Conservation (phyloP, 2,113 vertebrate species). For the Oncorhynchus tshawytscha region DNA sequence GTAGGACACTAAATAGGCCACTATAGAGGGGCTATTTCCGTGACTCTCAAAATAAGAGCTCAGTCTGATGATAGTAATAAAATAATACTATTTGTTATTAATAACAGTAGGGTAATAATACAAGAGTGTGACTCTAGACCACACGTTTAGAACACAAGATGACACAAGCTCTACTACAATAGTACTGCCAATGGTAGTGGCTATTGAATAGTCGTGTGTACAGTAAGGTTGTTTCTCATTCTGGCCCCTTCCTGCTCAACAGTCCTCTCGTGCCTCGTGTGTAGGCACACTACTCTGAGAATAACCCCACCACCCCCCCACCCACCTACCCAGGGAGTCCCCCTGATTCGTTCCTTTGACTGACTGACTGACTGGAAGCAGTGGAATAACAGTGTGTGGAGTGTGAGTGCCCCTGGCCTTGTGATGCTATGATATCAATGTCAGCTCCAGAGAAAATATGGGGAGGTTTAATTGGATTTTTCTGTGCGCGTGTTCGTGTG, state of each 20-base stretch:
- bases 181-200: background rate
- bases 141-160: background rate
- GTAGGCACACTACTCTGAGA: constrained; percentile 6
- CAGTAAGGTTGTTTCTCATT: background rate
- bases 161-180: background rate
- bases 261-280: background rate
- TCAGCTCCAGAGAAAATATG: background rate
- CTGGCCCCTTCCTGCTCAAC: constrained; percentile 7
- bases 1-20: background rate
- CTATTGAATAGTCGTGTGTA: background rate
- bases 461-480: background rate
- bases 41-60: too few relatives aligned
- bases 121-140: too few relatives aligned
- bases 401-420: constrained; percentile 3
- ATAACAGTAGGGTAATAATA: too few relatives aligned
- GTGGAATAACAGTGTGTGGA: background rate
- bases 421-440: background rate
- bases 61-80: too few relatives aligned
- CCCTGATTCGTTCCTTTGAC: background rate
- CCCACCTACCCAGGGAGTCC: background rate
- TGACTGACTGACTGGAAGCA: constrained; percentile 5
- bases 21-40: too few relatives aligned
- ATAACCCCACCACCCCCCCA: too few relatives aligned
- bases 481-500: background rate
- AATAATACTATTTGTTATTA: too few relatives aligned